A percentile compares a stretch with the other conserved stretches of the same genome.
phyloP scores from a whole-genome alignment of 30 jellyfish, hydroid and myxozoan species.

The Kudoa iwatai region DNA sequence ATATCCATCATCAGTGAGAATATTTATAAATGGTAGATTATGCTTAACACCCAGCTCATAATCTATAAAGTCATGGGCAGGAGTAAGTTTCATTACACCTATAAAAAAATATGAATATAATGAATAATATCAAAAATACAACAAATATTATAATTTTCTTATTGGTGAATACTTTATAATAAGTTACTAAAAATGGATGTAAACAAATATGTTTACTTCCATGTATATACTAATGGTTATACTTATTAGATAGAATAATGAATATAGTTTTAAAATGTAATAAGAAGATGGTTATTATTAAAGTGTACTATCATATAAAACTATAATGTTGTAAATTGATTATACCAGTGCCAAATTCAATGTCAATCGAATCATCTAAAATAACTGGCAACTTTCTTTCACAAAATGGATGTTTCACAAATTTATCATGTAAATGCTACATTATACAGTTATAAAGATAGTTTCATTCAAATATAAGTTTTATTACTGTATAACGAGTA shows the following conservation, averaged over 20 bases:
- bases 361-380: constrained; percentile 74
- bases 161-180: background rate
- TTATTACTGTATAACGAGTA: constrained; percentile 32
- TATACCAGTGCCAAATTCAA: constrained; percentile 79
- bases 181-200: no score
- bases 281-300: no score
- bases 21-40: constrained; percentile 18
- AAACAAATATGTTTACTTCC: no score
- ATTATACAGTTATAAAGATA: background rate
- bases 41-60: constrained; percentile 52
- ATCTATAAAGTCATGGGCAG: constrained; percentile 87
- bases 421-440: constrained; percentile 39
- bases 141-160: background rate
- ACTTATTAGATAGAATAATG: no score
- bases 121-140: background rate
- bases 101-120: background rate
- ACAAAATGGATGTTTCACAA: constrained; percentile 87
- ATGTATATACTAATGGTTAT: no score
- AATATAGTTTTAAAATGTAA: no score
- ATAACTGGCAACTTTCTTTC: constrained; percentile 28
- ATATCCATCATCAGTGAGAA: constrained; percentile 54
- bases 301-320: no score
- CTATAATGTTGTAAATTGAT: no score
- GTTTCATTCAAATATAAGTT: background rate
- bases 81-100: constrained; percentile 87